Evolutionary conservation across 2,797 vertebrate genomes (phyloP).

Genomic region (Galago senegalensis): DNA sequence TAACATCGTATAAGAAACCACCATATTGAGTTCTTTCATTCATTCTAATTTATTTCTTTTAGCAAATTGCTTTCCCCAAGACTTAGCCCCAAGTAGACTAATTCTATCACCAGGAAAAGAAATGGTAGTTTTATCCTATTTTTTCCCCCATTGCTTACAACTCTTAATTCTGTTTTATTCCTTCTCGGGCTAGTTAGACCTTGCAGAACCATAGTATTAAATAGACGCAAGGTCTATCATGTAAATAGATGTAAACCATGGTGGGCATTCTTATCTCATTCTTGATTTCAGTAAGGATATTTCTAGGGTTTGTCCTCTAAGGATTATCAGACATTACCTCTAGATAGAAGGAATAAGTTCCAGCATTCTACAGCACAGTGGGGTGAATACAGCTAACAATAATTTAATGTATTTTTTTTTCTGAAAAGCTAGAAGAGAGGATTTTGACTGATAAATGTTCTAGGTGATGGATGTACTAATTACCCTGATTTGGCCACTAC

Average conservation of each 20-base stretch:
- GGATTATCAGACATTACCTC: not conserved
- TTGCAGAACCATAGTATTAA: not conserved
- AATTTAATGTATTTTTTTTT: not conserved
- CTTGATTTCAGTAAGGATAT: not conserved
- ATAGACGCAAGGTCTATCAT: not conserved
- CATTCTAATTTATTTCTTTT: not conserved
- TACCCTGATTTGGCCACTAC: not conserved
- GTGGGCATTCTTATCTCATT: not conserved
- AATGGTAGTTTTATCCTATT: not conserved
- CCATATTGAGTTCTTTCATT: not conserved
- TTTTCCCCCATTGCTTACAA: not conserved
- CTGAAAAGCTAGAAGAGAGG: not conserved
- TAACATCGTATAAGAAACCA: not conserved
- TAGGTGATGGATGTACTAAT: not conserved
- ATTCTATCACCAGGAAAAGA: slow-evolving; percentile 10
- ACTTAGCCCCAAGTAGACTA: not conserved
- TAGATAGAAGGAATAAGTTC: not conserved
- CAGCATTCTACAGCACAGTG: not conserved
- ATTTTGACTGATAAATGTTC: not conserved
- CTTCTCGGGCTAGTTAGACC: not conserved
- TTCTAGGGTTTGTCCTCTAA: not conserved
- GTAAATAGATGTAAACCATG: no score
- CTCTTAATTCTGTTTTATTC: not conserved
- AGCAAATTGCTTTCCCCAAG: slow-evolving; percentile 37
- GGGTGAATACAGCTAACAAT: not conserved